Conservation (phyloP, 2,797 vertebrate genomes). For the Nyctibius grandis region DNA sequence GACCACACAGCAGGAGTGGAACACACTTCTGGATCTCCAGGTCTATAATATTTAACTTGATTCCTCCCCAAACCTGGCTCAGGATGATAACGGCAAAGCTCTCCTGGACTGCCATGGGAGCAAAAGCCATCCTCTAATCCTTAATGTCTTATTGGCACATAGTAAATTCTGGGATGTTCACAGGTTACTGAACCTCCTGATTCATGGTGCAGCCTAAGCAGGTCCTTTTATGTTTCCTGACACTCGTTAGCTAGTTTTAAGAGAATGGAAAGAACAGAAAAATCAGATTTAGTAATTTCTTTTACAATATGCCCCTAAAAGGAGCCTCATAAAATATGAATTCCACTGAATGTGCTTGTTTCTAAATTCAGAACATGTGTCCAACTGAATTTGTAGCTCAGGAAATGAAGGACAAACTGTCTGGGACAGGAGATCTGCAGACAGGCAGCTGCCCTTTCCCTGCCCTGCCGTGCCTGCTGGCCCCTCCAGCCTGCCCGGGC, state of each 20-base stretch:
- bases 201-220: neutral
- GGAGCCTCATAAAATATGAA: constrained; percentile 59
- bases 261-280: neutral
- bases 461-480: fast-evolving
- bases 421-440: neutral
- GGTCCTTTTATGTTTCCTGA: constrained; percentile 1
- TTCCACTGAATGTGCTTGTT: constrained; percentile 17
- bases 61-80: neutral
- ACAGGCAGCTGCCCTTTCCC: neutral
- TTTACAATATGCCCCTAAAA: constrained; percentile 51
- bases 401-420: constrained; percentile 54
- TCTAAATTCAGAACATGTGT: constrained; percentile 65
- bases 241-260: neutral
- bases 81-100: neutral
- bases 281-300: neutral
- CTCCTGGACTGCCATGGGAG: neutral
- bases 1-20: neutral
- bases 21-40: neutral
- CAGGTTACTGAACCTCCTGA: neutral
- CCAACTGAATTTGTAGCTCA: constrained; percentile 32
- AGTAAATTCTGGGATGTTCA: neutral
- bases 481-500: neutral
- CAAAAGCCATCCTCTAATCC: neutral
- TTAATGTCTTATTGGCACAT: neutral
- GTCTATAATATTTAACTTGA: neutral